Evolutionary conservation across 2,888 invertebrate species (phyloP), one percentile per base, ranked within the genome.

Genomic region (Philereme transversata): DNA sequence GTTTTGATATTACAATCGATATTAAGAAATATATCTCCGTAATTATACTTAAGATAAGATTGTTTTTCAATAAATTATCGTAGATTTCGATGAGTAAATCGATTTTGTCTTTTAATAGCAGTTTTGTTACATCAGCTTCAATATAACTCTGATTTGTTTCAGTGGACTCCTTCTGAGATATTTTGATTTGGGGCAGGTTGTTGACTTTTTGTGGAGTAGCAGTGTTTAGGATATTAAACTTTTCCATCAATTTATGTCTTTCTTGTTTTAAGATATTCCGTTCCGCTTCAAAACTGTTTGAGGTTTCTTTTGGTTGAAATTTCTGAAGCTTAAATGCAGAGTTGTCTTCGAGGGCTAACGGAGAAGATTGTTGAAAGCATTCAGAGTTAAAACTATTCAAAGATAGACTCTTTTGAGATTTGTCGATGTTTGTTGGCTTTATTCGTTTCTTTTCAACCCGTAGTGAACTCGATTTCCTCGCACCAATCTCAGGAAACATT

Each of bases 1-100:
- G 93, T 66, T 93, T 90, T 0, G 91, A 93, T 49, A 94, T 79
- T 34, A 96, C 85, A 57, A 96, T 88, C 0, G 95, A 94, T 72
- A 96, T 92, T 33, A 96, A 77, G 83, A 95, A 96, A 82, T 95
- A 95, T 60, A 96, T 85, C 81, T 96, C 96, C 0, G 94, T 93
- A 65, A 94, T 93, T 4, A 95, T 78, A 83, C 95, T 96, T 35
- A 95, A 82, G 34, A 95, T 93, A 54, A 95, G 84, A 77, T 94
- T 94, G 72, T 93, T 91, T 67, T 93, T 91, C 8, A 96, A 79
- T 65, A 96, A 86, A 53, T 82, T 77, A 50, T 93, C 87, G 68
- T 96, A 96, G 44, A 96, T 83, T 60, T 89, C 77, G 3, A 93
- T 85, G 36, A 96, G 73, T 35, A 90, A 74, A 68, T 95, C 92